Conservation (phyloP, 2,113 vertebrate species). For the Beaufortia kweichowensis region DNA sequence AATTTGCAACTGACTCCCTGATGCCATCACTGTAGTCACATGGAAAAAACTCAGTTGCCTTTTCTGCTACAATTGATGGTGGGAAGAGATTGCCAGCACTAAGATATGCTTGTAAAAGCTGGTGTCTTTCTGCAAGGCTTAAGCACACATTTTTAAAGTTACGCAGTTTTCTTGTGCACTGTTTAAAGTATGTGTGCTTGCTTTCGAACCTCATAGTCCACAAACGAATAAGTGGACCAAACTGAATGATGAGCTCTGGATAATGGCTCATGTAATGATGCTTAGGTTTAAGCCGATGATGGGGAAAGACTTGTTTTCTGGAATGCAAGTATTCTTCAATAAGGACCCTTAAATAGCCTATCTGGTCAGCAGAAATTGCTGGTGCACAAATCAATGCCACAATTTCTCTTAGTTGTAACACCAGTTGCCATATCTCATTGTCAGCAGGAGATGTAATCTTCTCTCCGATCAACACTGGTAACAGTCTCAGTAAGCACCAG, state of each 20-base stretch:
- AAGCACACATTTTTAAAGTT: constrained; percentile 53
- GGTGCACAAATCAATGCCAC: constrained; percentile 41
- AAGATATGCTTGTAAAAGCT: too few relatives aligned
- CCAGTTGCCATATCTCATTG: constrained; percentile 35
- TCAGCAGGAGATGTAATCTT: constrained; percentile 34
- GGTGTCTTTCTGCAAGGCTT: constrained; percentile 44
- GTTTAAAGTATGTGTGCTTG: constrained; percentile 54
- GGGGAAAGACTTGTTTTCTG: constrained; percentile 34
- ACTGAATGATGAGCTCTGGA: constrained; percentile 45
- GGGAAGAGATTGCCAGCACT: constrained; percentile 18
- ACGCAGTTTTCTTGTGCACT: constrained; percentile 46
- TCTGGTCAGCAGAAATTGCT: constrained; percentile 16
- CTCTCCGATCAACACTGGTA: constrained; percentile 44
- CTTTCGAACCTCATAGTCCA: constrained; percentile 40
- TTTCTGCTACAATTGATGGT: constrained; percentile 36
- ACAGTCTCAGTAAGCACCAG: constrained; percentile 41
- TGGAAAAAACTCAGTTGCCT: constrained; percentile 38
- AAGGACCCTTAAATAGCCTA: constrained; percentile 40
- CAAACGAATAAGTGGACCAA: constrained; percentile 44
- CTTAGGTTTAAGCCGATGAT: constrained; percentile 41
- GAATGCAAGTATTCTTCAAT: constrained; percentile 48
- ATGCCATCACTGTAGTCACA: constrained; percentile 44
- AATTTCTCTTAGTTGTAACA: constrained; percentile 37
- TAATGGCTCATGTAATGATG: constrained; percentile 53
- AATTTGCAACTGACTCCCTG: constrained; percentile 28